A percentile compares a stretch with the other conserved stretches of the same genome.
Conservation (phyloP, 2,888 invertebrate genomes). For the Sinelater perroti region DNA sequence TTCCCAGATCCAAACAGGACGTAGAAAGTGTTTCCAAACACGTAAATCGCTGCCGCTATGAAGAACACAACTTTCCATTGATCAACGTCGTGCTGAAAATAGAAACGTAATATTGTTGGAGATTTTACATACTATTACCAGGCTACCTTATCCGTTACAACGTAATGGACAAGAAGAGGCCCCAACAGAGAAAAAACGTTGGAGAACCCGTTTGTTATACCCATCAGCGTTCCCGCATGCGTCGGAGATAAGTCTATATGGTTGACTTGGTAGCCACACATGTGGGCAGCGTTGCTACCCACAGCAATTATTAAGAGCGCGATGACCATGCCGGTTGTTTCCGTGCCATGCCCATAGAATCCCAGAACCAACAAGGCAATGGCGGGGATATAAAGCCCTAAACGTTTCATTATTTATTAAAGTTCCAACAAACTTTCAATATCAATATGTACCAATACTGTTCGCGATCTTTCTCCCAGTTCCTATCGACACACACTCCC, state of each 20-base stretch:
- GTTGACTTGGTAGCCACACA: slow-evolving; percentile 76
- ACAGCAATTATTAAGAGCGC: slow-evolving; percentile 72
- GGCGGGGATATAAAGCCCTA: slow-evolving; percentile 77
- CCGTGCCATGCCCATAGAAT: slow-evolving; percentile 64
- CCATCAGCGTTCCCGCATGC: slow-evolving; percentile 82
- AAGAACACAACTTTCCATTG: slow-evolving; percentile 83
- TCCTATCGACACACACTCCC: slow-evolving; percentile 60
- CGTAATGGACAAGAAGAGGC: slow-evolving; percentile 72
- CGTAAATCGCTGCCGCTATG: slow-evolving; percentile 74
- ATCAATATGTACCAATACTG: slow-evolving; percentile 63
- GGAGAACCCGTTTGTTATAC: slow-evolving; percentile 77
- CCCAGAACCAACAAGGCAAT: slow-evolving; percentile 70
- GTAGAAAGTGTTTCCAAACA: slow-evolving; percentile 75
- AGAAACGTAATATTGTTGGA: neutral
- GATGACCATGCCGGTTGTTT: slow-evolving; percentile 69
- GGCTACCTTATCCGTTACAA: slow-evolving; percentile 73
- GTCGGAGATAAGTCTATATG: slow-evolving; percentile 84
- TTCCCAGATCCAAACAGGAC: slow-evolving; percentile 73
- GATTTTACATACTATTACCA: slow-evolving; percentile 45
- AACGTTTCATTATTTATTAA: too few species aligned
- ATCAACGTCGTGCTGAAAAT: slow-evolving; percentile 67
- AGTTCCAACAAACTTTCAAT: neutral
- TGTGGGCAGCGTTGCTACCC: slow-evolving; percentile 75
- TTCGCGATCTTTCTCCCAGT: slow-evolving; percentile 70
- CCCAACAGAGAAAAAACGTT: slow-evolving; percentile 79